Evolutionary conservation across 2,113 vertebrate species (phyloP), one percentile per base, ranked within the genome.

Genomic region (Prionailurus bengalensis): DNA sequence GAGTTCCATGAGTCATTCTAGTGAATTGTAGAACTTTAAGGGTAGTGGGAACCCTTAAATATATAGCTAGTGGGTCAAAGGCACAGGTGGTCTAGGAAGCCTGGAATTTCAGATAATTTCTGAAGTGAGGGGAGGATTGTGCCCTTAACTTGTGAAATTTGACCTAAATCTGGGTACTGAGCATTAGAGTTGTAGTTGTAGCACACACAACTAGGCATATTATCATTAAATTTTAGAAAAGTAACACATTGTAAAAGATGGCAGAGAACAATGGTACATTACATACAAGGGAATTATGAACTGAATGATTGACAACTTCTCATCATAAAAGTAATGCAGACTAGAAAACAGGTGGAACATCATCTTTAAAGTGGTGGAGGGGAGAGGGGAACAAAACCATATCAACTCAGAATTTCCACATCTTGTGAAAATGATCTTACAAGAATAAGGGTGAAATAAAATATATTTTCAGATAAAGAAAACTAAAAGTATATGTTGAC

Each of bases 401-500:
- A 68, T 86, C 42, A 76, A 53, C 61, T 42, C 25, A 42, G 61
- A 92, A 84, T 17, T 79, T 83, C 29, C 55, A 27, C 48, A 90
- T 25, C 61, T 51, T 93, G n/a, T 87, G 74, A 87, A 91, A 91
- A 61, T 82, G 27, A 68, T 33, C 25, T 45, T 90, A 39, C 10
- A 85, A 70, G n/a, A 92, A 48, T 73, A 3, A 85, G 63, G n/a
- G 51, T 92, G 78, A 84, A 65, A 70, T 65, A 70, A 70, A 68
- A 53, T 81, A 84, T 9, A 85, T 79, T 84, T 89, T 55, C 63
- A 61, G 27, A 63, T 71, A 90, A 84, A 83, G 68, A 89, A 93
- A 93, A 76, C 39, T 73, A 23, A 80, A 65, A 71, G 48, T 39
- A 58, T 76, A 14, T 92, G 61, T 82, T 91, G 36, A 58, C 5